These are phyloP conservation scores for Ooceraea biroi DNA, from an alignment of 1,140 invertebrate species.

Conservation along the genomic window DNA sequence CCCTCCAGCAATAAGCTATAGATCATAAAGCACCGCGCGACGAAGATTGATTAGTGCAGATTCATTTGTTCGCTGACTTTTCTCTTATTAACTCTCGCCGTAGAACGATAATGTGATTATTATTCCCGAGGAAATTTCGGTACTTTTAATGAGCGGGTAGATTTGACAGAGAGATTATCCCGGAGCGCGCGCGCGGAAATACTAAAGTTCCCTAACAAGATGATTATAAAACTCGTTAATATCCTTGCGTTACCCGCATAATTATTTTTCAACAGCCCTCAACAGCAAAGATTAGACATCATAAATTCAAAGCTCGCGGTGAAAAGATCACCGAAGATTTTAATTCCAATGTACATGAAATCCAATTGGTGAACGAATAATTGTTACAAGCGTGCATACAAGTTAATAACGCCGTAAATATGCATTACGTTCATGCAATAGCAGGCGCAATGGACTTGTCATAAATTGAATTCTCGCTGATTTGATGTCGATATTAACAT, in stretches of 20 bases:
- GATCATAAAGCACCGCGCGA: constrained; percentile 32
- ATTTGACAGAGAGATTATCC: constrained; percentile 48
- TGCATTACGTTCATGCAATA: no score
- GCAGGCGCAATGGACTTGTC: no score
- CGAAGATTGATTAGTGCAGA: constrained; percentile 58
- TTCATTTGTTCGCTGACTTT: constrained; percentile 55
- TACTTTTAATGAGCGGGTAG: constrained; percentile 50
- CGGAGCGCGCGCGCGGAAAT: no score
- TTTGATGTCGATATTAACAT: no score
- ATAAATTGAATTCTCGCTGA: no score
- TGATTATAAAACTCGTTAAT: constrained; percentile 56
- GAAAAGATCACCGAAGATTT: constrained; percentile 11
- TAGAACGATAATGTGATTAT: constrained; percentile 43
- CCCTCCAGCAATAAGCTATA: constrained; percentile 35
- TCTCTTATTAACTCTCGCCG: constrained; percentile 39
- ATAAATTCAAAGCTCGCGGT: constrained; percentile 31
- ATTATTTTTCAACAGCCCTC: constrained; percentile 46
- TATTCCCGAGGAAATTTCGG: constrained; percentile 38
- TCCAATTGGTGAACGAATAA: constrained; percentile 18
- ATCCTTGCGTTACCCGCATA: constrained; percentile 2
- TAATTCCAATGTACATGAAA: not conserved
- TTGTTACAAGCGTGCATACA: not conserved
- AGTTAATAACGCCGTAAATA: no score
- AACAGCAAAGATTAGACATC: constrained; percentile 21
- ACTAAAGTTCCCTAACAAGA: constrained; percentile 53